Conservation (phyloP, 1,140 invertebrate genomes). For the Drosophila grimshawi region DNA sequence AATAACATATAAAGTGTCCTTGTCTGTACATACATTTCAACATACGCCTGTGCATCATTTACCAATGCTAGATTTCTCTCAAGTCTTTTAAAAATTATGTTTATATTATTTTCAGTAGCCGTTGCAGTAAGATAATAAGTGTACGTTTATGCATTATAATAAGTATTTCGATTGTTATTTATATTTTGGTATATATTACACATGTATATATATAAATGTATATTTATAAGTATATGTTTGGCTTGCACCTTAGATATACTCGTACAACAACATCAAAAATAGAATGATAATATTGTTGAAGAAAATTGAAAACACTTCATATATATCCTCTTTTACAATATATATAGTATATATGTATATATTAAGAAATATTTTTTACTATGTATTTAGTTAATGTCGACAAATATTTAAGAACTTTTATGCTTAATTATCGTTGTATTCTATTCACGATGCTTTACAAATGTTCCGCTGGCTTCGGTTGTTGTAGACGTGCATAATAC, state of each 20-base stretch:
- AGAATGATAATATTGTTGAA: conserved; percentile 27
- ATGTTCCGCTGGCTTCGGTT: conserved; percentile 19
- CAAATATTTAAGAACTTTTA: conserved; percentile 9
- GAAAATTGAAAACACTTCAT: conserved; percentile 11
- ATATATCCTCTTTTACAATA: conserved; percentile 8
- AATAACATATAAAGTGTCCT: not conserved
- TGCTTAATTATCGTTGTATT: conserved; percentile 56
- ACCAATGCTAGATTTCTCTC: not conserved
- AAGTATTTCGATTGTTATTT: not conserved
- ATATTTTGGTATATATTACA: not conserved
- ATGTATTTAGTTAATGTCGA: conserved; percentile 28
- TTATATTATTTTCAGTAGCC: conserved; percentile 14
- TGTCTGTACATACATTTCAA: not conserved
- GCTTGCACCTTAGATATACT: not conserved
- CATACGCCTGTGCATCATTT: not conserved
- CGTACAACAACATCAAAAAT: conserved; percentile 28
- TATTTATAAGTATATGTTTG: conserved; percentile 28
- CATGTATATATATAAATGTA: conserved; percentile 14
- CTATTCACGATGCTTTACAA: conserved; percentile 50
- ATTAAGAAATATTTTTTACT: conserved; percentile 18
- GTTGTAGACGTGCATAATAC: conserved; percentile 38
- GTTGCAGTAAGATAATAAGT: conserved; percentile 35
- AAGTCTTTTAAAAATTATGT: conserved; percentile 21
- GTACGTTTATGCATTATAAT: not conserved
- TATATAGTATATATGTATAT: conserved; percentile 15